Percentiles rank a stretch among this genome's conserved stretches.
phyloP scores from a whole-genome alignment of 2,797 vertebrate genomes.

The Benthosema pterotum region DNA sequence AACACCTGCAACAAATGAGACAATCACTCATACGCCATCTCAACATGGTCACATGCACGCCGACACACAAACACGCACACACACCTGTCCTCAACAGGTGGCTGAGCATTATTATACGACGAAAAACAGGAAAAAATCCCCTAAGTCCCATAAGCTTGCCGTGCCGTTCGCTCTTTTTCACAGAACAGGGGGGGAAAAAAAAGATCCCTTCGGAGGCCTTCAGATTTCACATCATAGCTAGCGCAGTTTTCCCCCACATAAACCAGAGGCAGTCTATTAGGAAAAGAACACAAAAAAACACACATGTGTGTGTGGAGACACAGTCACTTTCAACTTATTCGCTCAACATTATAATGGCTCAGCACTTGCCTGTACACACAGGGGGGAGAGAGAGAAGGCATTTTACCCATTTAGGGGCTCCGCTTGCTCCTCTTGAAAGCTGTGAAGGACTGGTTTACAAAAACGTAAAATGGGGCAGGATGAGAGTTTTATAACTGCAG shows the following conservation, averaged over 20 bases:
- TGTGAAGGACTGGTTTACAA: slow-evolving; percentile 68
- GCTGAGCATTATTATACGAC: no score
- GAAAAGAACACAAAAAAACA: slow-evolving; percentile 51
- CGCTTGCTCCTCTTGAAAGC: slow-evolving; percentile 71
- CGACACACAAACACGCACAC: slow-evolving; percentile 21
- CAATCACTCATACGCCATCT: neutral
- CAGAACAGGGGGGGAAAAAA: no score
- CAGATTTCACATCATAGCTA: slow-evolving; percentile 45
- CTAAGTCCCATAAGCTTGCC: no score
- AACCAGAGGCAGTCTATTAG: slow-evolving; percentile 68
- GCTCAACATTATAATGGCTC: slow-evolving; percentile 73
- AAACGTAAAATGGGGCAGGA: no score
- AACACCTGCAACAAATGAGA: slow-evolving; percentile 58
- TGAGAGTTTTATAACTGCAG: slow-evolving; percentile 60
- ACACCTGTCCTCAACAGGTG: slow-evolving; percentile 1
- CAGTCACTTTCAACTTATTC: slow-evolving; percentile 73
- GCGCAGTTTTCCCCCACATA: slow-evolving; percentile 45
- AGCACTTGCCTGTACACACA: slow-evolving; percentile 55
- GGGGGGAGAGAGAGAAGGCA: slow-evolving; percentile 34
- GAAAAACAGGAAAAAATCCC: no score
- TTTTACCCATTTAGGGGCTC: slow-evolving; percentile 73
- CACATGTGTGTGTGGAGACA: slow-evolving; percentile 56
- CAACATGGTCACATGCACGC: no score
- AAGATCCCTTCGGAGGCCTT: slow-evolving; percentile 1
- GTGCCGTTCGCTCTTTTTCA: no score